These are phyloP conservation scores for Leptinotarsa haldemani DNA, from an alignment of 2,888 invertebrate species.

Conservation along the genomic window DNA sequence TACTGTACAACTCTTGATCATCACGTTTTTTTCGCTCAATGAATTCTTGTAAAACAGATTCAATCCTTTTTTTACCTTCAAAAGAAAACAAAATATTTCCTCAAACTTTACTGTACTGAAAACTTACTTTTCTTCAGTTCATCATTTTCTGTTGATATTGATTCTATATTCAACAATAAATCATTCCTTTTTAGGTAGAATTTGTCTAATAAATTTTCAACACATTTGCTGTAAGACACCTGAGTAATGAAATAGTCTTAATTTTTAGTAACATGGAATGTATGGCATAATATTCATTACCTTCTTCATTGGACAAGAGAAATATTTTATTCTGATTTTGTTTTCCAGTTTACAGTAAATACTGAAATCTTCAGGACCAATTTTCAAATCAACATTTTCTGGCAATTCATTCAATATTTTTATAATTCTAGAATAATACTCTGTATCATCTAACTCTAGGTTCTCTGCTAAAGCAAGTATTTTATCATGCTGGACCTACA, in stretches of 20 bases:
- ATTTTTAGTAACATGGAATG: background rate
- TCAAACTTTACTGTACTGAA: background rate
- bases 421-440: constrained; percentile 14
- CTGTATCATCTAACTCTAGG: constrained; percentile 7
- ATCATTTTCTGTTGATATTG: constrained; percentile 1
- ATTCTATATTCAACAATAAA: background rate
- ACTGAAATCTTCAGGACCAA: constrained; percentile 12
- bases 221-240: constrained; percentile 3
- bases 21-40: constrained; percentile 50
- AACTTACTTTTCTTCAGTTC: background rate
- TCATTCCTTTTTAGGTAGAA: background rate
- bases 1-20: constrained; percentile 57
- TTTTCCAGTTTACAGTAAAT: constrained; percentile 8
- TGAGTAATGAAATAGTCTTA: background rate
- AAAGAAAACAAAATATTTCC: constrained; percentile 28
- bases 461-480: constrained; percentile 3
- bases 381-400: constrained; percentile 8
- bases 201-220: background rate
- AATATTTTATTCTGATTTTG: constrained; percentile 20
- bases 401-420: constrained; percentile 7
- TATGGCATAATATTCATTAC: constrained; percentile 1
- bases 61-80: constrained; percentile 42
- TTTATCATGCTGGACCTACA: constrained; percentile 9
- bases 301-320: constrained; percentile 5
- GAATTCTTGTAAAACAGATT: constrained; percentile 51